Base-by-base conservation (phyloP, 2,888 invertebrate genomes). In the Galerucella nymphaeae region DNA sequence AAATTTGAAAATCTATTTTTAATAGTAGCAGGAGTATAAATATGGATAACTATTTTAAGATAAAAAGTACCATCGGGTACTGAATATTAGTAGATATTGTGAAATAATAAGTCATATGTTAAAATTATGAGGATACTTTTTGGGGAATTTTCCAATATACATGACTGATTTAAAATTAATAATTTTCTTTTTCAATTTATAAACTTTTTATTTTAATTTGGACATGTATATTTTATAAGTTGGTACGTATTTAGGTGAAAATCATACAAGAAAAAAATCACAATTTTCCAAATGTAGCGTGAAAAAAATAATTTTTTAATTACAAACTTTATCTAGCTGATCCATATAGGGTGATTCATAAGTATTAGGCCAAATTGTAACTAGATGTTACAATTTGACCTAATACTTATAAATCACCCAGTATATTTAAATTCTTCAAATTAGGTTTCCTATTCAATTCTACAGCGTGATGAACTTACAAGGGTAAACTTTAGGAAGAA, bases 211-310 rank as follows among this genome's bases (percentile, higher is more conserved):
- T 30, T 30, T 30, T 18, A 14, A 23, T 38, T 50, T 53, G 62
- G 50, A 16, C 68, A 69, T 69, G 68, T 69, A 69, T 41, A 62
- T 62, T 69, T 53, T 59, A 14, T n/a, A 45, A 66, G 50, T 65
- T 61, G 61, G 61, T 42, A 42, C 38, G 20, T 13, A 57, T 30
- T 59, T 59, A 10, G 11, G n/a, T 59, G 10, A 30, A 58, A 58
- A 18, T 42, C 18, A 58, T 30, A 9, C 18, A 30, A 38, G 30
- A 69, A 62, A 69, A 68, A 69, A 69, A 69, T 69, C 68, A 69
- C 68, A 66, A 58, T 57, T 45, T 14, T 58, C 18, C n/a, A 57
- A 55, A 16, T 55, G 45, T 66, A 66, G 58, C 58, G 42, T 30
- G n/a, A 30, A 30, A 30, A 30, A 30, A 30, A 30, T 30, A 4